Evolutionary conservation across 2,888 invertebrate species (phyloP).

Genomic region (Phengaris alcon): DNA sequence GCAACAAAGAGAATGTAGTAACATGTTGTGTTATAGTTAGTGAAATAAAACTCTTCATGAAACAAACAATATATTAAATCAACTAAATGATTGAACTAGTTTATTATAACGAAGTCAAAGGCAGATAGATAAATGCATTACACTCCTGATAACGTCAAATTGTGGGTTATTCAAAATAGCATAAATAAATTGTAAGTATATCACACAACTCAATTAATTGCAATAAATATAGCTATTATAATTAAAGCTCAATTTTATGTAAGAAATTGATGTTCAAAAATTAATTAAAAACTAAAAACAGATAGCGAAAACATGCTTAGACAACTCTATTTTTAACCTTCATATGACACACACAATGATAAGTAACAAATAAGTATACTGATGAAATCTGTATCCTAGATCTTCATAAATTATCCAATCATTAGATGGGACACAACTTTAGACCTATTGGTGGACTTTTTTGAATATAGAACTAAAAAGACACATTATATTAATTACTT

Average conservation of each 20-base stretch:
- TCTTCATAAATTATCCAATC: background rate
- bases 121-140: constrained; percentile 7
- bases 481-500: constrained; percentile 20
- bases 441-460: background rate
- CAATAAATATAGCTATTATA: background rate
- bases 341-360: constrained; percentile 34
- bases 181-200: constrained; percentile 7
- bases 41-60: background rate
- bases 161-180: constrained; percentile 20
- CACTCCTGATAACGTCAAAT: constrained; percentile 20
- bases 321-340: constrained; percentile 35
- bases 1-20: background rate
- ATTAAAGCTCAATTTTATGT: background rate
- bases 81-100: constrained; percentile 13
- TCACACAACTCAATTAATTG: constrained; percentile 2
- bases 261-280: background rate
- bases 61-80: background rate
- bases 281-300: background rate
- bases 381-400: background rate
- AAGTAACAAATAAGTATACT: constrained; percentile 10
- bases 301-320: constrained; percentile 35
- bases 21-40: background rate
- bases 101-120: constrained; percentile 10
- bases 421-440: background rate
- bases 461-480: background rate